A percentile compares a stretch with the other conserved stretches of the same genome.
Conservation (phyloP, 2,113 vertebrate genomes). For the Heterocephalus glaber region DNA sequence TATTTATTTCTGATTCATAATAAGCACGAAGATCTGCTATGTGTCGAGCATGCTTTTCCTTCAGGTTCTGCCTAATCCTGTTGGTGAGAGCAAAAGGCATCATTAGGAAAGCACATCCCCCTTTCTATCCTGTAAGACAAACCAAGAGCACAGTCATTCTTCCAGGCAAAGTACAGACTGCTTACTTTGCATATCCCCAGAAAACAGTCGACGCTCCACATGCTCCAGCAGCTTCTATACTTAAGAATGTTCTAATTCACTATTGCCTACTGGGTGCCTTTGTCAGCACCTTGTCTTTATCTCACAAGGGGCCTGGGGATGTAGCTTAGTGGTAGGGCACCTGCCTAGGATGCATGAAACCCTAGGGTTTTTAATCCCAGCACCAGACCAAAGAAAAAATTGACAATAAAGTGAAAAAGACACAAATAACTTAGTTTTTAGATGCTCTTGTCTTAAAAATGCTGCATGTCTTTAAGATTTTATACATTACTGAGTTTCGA, state of each 20-base stretch:
- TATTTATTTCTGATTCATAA: constrained; percentile 94
- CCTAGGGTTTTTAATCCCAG: background rate
- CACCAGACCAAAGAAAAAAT: background rate
- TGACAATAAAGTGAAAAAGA: background rate
- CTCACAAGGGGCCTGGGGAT: background rate
- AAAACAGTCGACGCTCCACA: background rate
- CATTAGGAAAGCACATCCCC: background rate
- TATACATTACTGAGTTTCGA: background rate
- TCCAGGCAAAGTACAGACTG: background rate
- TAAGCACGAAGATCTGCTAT: constrained; percentile 94
- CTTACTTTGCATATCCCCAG: background rate
- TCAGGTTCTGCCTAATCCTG: constrained; percentile 94
- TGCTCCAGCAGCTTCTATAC: background rate
- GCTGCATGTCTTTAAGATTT: background rate
- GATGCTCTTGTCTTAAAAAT: background rate
- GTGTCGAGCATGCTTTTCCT: constrained; percentile 95
- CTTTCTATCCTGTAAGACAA: background rate
- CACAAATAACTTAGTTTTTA: background rate
- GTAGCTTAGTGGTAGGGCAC: background rate
- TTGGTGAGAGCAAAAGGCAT: constrained; percentile 1
- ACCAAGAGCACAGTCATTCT: background rate
- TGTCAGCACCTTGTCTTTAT: background rate
- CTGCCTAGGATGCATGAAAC: background rate
- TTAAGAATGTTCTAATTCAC: too few species aligned
- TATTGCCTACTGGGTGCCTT: background rate